phyloP scores from a whole-genome alignment of 2,797 vertebrate genomes.

The Eutrigla gurnardus region DNA sequence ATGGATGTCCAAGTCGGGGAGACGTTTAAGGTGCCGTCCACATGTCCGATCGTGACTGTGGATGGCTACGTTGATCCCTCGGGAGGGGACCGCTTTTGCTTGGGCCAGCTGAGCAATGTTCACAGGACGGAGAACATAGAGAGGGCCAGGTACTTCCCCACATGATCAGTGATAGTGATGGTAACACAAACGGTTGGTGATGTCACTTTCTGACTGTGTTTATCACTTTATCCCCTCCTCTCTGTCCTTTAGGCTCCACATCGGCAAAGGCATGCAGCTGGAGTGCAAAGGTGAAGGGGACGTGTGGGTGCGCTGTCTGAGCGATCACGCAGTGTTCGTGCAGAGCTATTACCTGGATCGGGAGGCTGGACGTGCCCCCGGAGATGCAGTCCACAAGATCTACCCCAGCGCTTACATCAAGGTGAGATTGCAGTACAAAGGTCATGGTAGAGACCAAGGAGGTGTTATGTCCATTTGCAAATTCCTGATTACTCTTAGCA shows the following conservation, averaged over 20 bases:
- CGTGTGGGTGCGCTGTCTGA: constrained; percentile 96
- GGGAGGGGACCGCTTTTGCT: constrained; percentile 95
- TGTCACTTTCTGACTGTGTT: constrained; percentile 6
- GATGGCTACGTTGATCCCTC: constrained; percentile 98
- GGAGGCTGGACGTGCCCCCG: constrained; percentile 94
- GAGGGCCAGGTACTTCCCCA: constrained; percentile 89
- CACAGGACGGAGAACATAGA: constrained; percentile 98
- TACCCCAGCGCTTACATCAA: constrained; percentile 98
- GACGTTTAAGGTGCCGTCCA: constrained; percentile 97
- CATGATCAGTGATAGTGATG: too few relatives aligned
- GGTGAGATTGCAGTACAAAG: constrained; percentile 75
- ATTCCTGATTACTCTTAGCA: neutral
- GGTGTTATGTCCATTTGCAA: neutral
- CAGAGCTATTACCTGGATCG: constrained; percentile 98
- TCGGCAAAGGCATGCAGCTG: constrained; percentile 96
- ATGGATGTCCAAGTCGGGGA: constrained; percentile 99
- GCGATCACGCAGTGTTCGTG: constrained; percentile 96
- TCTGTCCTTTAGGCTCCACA: constrained; percentile 88
- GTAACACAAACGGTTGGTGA: neutral
- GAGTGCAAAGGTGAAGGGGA: constrained; percentile 98
- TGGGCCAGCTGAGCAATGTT: constrained; percentile 98
- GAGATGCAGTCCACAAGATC: constrained; percentile 97
- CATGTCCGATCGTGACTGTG: constrained; percentile 95
- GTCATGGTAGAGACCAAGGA: neutral
- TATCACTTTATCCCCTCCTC: neutral